A percentile compares a stretch with the other conserved stretches of the same genome.
These are phyloP conservation scores for Caiman crocodilus DNA, from an alignment of 2,797 vertebrate genomes.

Conservation along the genomic window DNA sequence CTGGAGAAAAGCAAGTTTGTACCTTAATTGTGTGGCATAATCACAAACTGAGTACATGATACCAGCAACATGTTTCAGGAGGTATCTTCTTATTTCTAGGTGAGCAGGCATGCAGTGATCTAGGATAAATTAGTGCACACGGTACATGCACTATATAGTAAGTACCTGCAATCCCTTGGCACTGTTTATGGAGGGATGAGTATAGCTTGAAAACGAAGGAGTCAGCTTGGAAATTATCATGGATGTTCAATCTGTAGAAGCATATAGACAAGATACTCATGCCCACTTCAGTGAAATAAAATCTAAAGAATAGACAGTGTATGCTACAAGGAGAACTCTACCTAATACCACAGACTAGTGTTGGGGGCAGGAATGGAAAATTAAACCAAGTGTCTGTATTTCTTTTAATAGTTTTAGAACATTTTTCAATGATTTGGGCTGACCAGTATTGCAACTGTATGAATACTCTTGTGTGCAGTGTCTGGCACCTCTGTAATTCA, in stretches of 20 bases:
- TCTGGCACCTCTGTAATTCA: background rate
- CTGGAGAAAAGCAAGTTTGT: background rate
- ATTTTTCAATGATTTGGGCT: background rate
- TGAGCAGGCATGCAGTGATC: background rate
- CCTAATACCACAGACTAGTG: background rate
- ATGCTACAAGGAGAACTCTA: background rate
- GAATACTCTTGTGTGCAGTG: background rate
- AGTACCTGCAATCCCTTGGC: background rate
- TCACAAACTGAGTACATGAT: conserved; percentile 22
- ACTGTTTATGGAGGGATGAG: too few relatives aligned
- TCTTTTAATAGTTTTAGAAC: background rate
- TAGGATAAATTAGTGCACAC: conserved; percentile 9
- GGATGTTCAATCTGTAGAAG: background rate
- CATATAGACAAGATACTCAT: background rate
- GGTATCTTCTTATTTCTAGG: background rate
- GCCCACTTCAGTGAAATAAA: background rate
- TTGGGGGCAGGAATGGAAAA: background rate
- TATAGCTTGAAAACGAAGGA: background rate
- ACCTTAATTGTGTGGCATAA: background rate
- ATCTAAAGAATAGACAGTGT: background rate
- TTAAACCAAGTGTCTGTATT: background rate
- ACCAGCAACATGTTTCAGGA: conserved; percentile 25
- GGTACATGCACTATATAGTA: background rate
- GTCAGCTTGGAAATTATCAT: background rate
- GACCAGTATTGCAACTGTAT: background rate